Percentiles rank a stretch among this genome's conserved stretches.
phyloP scores from a whole-genome alignment of 1,140 invertebrate species.

The Drosophila prosaltans region DNA sequence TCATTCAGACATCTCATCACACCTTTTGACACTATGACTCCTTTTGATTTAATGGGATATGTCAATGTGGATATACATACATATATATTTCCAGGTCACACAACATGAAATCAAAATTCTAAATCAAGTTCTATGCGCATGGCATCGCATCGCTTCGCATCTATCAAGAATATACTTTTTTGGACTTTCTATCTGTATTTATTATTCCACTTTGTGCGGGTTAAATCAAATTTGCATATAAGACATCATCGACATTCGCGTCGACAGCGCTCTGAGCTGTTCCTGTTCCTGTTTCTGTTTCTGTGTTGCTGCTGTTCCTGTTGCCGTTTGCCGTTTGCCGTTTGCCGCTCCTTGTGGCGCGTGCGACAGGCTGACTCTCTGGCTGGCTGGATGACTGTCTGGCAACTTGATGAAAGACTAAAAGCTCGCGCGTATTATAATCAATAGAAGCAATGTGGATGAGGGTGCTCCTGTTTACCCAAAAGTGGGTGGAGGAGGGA shows the following conservation, averaged over 20 bases:
- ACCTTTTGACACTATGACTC: neutral
- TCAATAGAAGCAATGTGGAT: slow-evolving; percentile 36
- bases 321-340: neutral
- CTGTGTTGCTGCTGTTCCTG: neutral
- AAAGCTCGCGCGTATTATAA: slow-evolving; percentile 58
- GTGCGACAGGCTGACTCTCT: neutral
- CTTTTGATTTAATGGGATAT: neutral
- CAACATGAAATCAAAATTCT: slow-evolving; percentile 24
- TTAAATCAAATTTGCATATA: slow-evolving; percentile 66
- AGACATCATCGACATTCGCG: slow-evolving; percentile 40
- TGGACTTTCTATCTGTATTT: slow-evolving; percentile 46
- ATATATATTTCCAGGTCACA: slow-evolving; percentile 37
- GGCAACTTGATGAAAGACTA: slow-evolving; percentile 55
- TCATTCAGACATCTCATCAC: neutral
- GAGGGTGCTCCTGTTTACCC: slow-evolving; percentile 1
- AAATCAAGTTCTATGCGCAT: neutral
- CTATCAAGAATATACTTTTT: neutral
- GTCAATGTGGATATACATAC: neutral
- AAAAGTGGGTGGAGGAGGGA: neutral
- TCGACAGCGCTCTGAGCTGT: slow-evolving; percentile 4
- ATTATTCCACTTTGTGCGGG: slow-evolving; percentile 65
- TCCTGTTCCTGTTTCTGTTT: slow-evolving; percentile 1
- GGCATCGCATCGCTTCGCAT: neutral
- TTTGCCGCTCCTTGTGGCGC: slow-evolving; percentile 5
- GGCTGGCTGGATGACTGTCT: neutral